Evolutionary conservation across 1,140 invertebrate genomes (phyloP).

Genomic region (Alviniconcha marisindica): DNA sequence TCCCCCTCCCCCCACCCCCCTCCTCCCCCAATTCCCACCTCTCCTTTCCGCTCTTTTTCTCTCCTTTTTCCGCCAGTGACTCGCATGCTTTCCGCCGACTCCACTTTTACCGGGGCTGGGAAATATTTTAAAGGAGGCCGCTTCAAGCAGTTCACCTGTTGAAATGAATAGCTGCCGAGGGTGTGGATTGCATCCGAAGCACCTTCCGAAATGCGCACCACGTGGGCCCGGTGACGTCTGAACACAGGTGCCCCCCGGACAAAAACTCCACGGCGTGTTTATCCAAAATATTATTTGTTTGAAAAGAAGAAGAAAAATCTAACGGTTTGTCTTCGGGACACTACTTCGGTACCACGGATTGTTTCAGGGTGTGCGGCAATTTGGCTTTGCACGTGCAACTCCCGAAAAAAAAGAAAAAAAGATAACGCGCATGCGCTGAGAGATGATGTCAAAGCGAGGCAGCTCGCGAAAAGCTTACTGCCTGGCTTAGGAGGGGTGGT

Average conservation of each 20-base stretch:
- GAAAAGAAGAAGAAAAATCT: slow-evolving; percentile 4
- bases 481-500: not conserved
- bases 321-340: slow-evolving; percentile 6
- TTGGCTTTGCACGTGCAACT: not conserved
- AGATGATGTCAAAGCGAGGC: not conserved
- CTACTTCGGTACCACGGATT: not conserved
- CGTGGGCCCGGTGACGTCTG: not conserved
- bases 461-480: not conserved
- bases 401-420: too few species aligned
- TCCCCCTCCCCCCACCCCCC: not conserved
- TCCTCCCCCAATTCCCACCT: not conserved
- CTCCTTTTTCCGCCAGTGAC: not conserved
- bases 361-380: slow-evolving; percentile 5
- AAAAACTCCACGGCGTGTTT: not conserved
- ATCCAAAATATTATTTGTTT: slow-evolving; percentile 33
- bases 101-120: not conserved
- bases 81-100: not conserved
- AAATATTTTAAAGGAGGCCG: not conserved
- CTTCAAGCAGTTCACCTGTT: slow-evolving; percentile 15
- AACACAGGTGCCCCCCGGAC: not conserved
- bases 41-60: not conserved
- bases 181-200: not conserved
- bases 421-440: not conserved
- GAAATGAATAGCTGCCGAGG: slow-evolving; percentile 15
- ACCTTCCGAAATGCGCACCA: slow-evolving; percentile 7